These are phyloP conservation scores for Leptodactylus fallax DNA, from an alignment of 2,797 vertebrate species.

Conservation along the genomic window DNA sequence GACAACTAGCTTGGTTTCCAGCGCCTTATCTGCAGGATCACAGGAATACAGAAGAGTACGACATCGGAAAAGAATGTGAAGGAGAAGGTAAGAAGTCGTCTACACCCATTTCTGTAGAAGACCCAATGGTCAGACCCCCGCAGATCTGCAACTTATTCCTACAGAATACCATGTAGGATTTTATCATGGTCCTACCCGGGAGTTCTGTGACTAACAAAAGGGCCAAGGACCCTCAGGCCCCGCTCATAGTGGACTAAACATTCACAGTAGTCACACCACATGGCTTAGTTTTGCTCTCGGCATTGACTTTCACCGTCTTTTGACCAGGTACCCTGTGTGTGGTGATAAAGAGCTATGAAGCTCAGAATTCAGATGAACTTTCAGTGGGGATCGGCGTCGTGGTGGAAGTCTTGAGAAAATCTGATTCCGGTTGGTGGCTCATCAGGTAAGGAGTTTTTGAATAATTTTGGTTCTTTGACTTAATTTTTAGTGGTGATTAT, in stretches of 20 bases:
- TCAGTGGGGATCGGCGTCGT: slow-evolving; percentile 77
- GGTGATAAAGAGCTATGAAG: slow-evolving; percentile 72
- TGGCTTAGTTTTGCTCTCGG: not conserved
- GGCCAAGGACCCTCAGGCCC: too few species aligned
- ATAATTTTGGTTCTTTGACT: not conserved
- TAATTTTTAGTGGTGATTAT: too few species aligned
- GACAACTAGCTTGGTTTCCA: slow-evolving; percentile 82
- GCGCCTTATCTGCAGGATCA: slow-evolving; percentile 78
- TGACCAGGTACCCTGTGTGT: slow-evolving; percentile 73
- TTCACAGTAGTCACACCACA: not conserved
- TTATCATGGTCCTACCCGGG: too few species aligned
- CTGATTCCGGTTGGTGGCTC: slow-evolving; percentile 83
- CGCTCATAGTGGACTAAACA: too few species aligned
- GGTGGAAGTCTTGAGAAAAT: slow-evolving; percentile 79
- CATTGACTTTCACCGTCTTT: not conserved
- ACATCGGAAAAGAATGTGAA: slow-evolving; percentile 48
- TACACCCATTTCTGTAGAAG: not conserved
- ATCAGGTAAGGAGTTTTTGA: slow-evolving; percentile 74
- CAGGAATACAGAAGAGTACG: slow-evolving; percentile 66
- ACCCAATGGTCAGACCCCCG: too few species aligned
- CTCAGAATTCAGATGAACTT: slow-evolving; percentile 77
- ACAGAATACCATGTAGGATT: too few species aligned
- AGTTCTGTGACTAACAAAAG: too few species aligned
- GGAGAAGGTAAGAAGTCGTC: slow-evolving; percentile 64
- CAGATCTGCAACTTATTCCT: too few species aligned